These are phyloP conservation scores for Garrulus glandarius DNA, from an alignment of 2,797 vertebrate genomes.

Conservation along the genomic window DNA sequence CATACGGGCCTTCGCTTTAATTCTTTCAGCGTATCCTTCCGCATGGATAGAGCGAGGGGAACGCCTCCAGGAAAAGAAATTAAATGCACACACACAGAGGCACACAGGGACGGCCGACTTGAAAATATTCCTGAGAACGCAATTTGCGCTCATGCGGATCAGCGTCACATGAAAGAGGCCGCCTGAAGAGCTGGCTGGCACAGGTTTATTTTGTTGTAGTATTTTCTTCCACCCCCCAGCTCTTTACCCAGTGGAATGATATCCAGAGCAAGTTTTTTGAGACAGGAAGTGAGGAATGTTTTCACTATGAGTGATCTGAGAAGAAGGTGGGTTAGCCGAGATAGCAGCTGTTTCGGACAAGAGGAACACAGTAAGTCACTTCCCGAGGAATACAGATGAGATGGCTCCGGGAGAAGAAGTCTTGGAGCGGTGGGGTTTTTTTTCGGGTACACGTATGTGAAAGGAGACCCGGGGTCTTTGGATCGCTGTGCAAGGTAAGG, in stretches of 20 bases:
- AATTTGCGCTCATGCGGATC: neutral
- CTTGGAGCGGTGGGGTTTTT: rapidly evolving
- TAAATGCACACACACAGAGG: constrained; percentile 27
- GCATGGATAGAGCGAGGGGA: constrained; percentile 68
- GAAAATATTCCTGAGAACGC: neutral
- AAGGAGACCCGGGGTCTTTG: neutral
- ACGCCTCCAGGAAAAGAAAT: constrained; percentile 68
- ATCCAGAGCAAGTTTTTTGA: constrained; percentile 50
- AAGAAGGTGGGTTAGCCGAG: constrained; percentile 56
- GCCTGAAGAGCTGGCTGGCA: neutral
- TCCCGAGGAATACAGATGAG: constrained; percentile 38
- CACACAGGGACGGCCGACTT: neutral
- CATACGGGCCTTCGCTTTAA: constrained; percentile 59
- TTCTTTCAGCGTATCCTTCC: constrained; percentile 74
- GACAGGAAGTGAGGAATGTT: constrained; percentile 87
- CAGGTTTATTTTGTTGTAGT: neutral
- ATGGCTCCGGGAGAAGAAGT: neutral
- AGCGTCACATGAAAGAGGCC: neutral
- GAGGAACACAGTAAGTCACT: constrained; percentile 8
- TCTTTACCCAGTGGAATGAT: constrained; percentile 62
- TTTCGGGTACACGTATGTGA: neutral
- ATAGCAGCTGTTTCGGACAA: constrained; percentile 17
- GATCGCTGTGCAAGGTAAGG: constrained; percentile 57
- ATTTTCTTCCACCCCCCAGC: constrained; percentile 42
- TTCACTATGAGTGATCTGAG: constrained; percentile 67